Percentiles rank a stretch among this genome's conserved stretches.
Evolutionary conservation across 2,888 invertebrate genomes (phyloP).

Genomic region (Lymantria dispar): DNA sequence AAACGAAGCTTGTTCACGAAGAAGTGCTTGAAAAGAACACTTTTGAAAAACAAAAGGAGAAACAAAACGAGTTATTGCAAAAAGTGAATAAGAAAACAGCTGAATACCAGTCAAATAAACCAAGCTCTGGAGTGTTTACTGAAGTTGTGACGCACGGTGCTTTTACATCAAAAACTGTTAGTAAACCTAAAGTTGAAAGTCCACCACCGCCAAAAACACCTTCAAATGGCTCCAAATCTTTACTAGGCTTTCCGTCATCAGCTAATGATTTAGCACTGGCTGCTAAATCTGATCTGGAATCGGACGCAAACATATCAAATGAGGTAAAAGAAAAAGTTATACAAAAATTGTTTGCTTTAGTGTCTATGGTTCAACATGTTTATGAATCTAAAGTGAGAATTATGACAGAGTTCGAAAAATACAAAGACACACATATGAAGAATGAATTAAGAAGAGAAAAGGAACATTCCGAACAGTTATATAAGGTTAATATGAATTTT

Average conservation of each 20-base stretch:
- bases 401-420: conserved; percentile 72
- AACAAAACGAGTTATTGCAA: conserved; percentile 62
- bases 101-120: conserved; percentile 68
- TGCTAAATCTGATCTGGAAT: conserved; percentile 74
- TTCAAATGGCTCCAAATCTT: conserved; percentile 54
- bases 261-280: conserved; percentile 73
- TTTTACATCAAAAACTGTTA: conserved; percentile 58
- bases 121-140: conserved; percentile 70
- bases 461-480: conserved; percentile 72
- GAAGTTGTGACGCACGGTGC: conserved; percentile 74
- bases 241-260: conserved; percentile 73
- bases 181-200: conserved; percentile 44
- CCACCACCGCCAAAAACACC: conserved; percentile 40
- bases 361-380: conserved; percentile 73
- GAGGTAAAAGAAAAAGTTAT: conserved; percentile 74
- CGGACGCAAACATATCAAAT: conserved; percentile 66
- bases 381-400: conserved; percentile 75
- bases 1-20: conserved; percentile 49
- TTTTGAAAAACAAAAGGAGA: conserved; percentile 67
- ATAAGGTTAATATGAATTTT: conserved; percentile 74
- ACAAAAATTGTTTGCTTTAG: conserved; percentile 65
- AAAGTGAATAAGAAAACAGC: conserved; percentile 69
- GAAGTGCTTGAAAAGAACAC: conserved; percentile 60
- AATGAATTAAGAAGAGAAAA: conserved; percentile 69
- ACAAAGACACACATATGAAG: conserved; percentile 67